Evolutionary conservation across 1,140 invertebrate species (phyloP).

Genomic region (Pseudomyrmex dendroicus): DNA sequence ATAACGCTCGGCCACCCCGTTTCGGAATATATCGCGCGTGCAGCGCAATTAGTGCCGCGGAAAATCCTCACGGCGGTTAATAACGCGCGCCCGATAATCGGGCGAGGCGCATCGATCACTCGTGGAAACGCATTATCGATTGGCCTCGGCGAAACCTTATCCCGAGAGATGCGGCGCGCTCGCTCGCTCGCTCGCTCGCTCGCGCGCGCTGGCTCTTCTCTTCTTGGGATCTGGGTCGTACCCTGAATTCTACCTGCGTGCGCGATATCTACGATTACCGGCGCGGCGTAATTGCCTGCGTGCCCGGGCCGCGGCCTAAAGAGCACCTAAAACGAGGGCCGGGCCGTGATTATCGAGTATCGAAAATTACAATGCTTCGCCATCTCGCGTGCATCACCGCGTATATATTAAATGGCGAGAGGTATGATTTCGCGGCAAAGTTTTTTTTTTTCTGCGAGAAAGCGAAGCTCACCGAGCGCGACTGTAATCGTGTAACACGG

Average conservation of each 20-base stretch:
- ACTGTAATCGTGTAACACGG: slow-evolving; percentile 24
- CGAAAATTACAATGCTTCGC: slow-evolving; percentile 67
- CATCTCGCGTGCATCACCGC: slow-evolving; percentile 37
- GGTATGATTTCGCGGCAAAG: slow-evolving; percentile 36
- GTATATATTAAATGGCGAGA: slow-evolving; percentile 55
- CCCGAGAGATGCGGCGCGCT: slow-evolving; percentile 9
- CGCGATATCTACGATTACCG: slow-evolving; percentile 55
- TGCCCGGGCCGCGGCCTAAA: slow-evolving; percentile 48
- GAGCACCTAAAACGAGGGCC: slow-evolving; percentile 64
- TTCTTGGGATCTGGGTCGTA: slow-evolving; percentile 80
- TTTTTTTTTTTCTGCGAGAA: slow-evolving; percentile 25
- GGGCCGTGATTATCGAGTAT: slow-evolving; percentile 68
- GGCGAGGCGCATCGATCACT: slow-evolving; percentile 76
- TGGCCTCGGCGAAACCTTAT: slow-evolving; percentile 73
- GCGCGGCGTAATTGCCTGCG: slow-evolving; percentile 66
- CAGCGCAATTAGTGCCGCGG: slow-evolving; percentile 58
- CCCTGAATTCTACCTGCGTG: slow-evolving; percentile 78
- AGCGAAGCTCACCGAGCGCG: slow-evolving; percentile 19
- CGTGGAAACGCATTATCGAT: slow-evolving; percentile 75
- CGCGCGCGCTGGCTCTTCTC: slow-evolving; percentile 65
- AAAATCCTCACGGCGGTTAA: slow-evolving; percentile 62
- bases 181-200: not conserved
- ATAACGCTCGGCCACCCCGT: slow-evolving; percentile 19
- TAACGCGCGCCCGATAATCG: slow-evolving; percentile 63
- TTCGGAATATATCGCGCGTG: slow-evolving; percentile 24